Evolutionary conservation across 2,797 vertebrate genomes (phyloP).

Genomic region (Notoglanidium macrostoma): DNA sequence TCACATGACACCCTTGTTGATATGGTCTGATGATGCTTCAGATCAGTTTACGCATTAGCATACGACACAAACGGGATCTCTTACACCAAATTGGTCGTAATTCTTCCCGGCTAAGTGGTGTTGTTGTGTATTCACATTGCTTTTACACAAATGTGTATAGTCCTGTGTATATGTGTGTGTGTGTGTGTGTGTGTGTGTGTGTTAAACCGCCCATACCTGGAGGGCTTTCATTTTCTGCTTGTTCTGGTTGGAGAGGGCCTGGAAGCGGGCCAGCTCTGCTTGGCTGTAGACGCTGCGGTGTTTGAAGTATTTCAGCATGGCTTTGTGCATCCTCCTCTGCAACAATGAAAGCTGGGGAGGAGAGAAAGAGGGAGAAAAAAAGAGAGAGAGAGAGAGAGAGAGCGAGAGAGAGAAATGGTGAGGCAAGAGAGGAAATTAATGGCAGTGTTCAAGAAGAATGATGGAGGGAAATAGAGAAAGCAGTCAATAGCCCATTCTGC

Average conservation of each 20-base stretch:
- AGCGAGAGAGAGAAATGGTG: constrained; percentile 88
- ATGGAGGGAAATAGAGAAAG: constrained; percentile 99
- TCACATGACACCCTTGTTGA: not conserved
- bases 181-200: constrained; percentile 44
- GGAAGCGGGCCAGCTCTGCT: constrained; percentile 87
- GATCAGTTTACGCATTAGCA: not conserved
- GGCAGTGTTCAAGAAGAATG: constrained; percentile 99
- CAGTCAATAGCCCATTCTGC: constrained; percentile 99
- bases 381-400: constrained; percentile 70
- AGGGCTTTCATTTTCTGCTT: constrained; percentile 94
- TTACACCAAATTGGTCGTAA: constrained; percentile 24
- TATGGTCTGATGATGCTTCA: not conserved
- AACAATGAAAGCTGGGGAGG: constrained; percentile 86
- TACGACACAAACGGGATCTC: constrained; percentile 1
- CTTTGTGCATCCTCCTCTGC: constrained; percentile 84
- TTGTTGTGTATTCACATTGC: constrained; percentile 27
- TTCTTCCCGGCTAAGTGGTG: constrained; percentile 19
- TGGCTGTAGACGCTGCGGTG: constrained; percentile 83
- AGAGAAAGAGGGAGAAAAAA: constrained; percentile 56
- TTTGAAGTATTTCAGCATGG: constrained; percentile 81
- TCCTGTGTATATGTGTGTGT: not conserved
- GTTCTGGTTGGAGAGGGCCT: constrained; percentile 88
- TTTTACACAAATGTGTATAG: constrained; percentile 27
- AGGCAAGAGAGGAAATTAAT: constrained; percentile 99
- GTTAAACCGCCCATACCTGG: constrained; percentile 83